Conservation (phyloP, 2,888 invertebrate species). For the Parnassius orleans region DNA sequence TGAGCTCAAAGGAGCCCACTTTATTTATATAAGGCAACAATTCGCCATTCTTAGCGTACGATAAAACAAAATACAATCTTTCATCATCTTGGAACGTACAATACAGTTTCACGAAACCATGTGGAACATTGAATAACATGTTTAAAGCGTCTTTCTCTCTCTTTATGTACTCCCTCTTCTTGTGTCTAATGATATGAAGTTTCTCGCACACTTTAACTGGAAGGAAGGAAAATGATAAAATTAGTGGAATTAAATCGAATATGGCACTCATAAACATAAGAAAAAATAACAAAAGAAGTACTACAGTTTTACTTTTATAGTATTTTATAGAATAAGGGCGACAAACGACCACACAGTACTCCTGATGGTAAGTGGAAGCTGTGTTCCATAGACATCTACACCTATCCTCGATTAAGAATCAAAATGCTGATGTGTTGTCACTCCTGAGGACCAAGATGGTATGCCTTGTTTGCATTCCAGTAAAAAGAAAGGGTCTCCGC, state of each 20-base stretch:
- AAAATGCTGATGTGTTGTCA: too few species aligned
- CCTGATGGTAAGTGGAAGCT: too few species aligned
- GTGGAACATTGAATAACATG: conserved; percentile 88
- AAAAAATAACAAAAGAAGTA: too few species aligned
- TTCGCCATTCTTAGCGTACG: conserved; percentile 97
- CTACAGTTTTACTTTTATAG: too few species aligned
- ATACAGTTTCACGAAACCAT: conserved; percentile 95
- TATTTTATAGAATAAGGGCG: too few species aligned
- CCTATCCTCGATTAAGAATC: too few species aligned
- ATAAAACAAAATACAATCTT: conserved; percentile 96
- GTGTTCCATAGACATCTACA: too few species aligned
- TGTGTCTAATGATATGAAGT: conserved; percentile 94
- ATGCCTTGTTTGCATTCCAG: too few species aligned
- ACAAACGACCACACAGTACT: too few species aligned
- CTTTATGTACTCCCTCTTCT: conserved; percentile 95
- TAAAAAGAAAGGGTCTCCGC: too few species aligned
- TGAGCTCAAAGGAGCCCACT: conserved; percentile 93
- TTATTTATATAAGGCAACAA: conserved; percentile 94
- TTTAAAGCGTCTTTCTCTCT: conserved; percentile 97
- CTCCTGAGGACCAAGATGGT: too few species aligned
- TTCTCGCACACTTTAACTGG: conserved; percentile 99
- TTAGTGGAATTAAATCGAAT: neutral
- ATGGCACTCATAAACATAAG: neutral
- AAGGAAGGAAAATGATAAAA: conserved; percentile 35
- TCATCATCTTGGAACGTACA: conserved; percentile 98